These are phyloP conservation scores for Aramus guarauna DNA, from an alignment of 2,113 vertebrate species.

Conservation along the genomic window DNA sequence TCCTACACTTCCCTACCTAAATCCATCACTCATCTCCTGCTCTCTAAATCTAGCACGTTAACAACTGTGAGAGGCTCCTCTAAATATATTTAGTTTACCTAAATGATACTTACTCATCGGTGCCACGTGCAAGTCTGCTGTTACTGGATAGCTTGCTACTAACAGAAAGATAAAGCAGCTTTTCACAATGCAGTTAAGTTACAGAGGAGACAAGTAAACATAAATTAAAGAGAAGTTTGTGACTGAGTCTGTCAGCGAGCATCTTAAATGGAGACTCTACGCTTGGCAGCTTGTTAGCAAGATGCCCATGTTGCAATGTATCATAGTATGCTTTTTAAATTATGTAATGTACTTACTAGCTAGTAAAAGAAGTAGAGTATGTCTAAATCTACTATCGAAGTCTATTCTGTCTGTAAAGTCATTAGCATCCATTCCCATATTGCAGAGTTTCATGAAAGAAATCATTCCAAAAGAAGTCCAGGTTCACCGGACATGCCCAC, in stretches of 20 bases:
- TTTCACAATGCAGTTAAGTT: background rate
- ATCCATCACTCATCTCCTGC: background rate
- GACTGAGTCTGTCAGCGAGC: background rate
- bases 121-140: background rate
- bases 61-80: background rate
- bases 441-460: background rate
- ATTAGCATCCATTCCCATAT: background rate
- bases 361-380: background rate
- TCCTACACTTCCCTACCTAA: background rate
- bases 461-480: background rate
- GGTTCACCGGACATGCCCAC: background rate
- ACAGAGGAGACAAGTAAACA: background rate
- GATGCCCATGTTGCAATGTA: background rate
- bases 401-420: background rate
- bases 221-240: background rate
- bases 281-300: background rate
- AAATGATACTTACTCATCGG: background rate
- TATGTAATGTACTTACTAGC: background rate
- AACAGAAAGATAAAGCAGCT: background rate
- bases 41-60: constrained; percentile 4
- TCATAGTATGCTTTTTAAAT: background rate
- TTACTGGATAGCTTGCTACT: background rate
- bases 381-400: background rate
- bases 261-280: background rate
- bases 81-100: constrained; percentile 18